Conservation (phyloP, 1,140 invertebrate genomes). For the Trypoxylus dichotomus region DNA sequence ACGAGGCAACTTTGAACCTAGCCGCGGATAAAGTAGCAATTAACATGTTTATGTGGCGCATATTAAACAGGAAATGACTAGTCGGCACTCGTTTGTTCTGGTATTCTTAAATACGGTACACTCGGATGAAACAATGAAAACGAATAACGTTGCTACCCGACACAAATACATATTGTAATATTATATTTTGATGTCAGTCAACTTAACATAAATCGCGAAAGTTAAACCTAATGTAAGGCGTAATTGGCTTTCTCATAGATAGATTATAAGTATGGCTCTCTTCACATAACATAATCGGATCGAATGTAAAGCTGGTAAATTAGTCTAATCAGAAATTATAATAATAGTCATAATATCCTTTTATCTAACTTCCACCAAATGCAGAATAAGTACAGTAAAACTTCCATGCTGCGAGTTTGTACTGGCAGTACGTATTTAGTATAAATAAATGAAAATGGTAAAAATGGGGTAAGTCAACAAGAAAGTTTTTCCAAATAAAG, state of each 20-base stretch:
- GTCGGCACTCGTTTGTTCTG: constrained; percentile 16
- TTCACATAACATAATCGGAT: too few species aligned
- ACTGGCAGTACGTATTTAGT: too few species aligned
- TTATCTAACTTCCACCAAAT: too few species aligned
- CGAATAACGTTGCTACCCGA: background rate
- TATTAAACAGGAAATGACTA: constrained; percentile 12
- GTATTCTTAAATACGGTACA: background rate
- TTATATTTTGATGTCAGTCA: background rate
- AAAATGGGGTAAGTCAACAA: too few species aligned
- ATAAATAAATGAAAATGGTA: too few species aligned
- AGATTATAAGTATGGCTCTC: too few species aligned
- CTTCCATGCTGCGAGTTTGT: too few species aligned
- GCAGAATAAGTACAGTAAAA: too few species aligned
- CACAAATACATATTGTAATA: background rate
- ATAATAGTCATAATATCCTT: too few species aligned
- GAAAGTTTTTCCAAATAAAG: too few species aligned
- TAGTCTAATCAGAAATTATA: too few species aligned
- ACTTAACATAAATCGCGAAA: background rate
- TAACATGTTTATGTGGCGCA: constrained; percentile 23
- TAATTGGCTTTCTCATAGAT: background rate
- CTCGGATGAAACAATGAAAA: background rate
- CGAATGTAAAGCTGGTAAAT: too few species aligned
- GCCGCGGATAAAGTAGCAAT: constrained; percentile 10
- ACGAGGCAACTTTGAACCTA: constrained; percentile 11
- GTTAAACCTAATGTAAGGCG: background rate